Percentiles rank a stretch among this genome's conserved stretches.
Evolutionary conservation across 2,888 invertebrate genomes (phyloP).

Genomic region (Tryphoninae sp.): DNA sequence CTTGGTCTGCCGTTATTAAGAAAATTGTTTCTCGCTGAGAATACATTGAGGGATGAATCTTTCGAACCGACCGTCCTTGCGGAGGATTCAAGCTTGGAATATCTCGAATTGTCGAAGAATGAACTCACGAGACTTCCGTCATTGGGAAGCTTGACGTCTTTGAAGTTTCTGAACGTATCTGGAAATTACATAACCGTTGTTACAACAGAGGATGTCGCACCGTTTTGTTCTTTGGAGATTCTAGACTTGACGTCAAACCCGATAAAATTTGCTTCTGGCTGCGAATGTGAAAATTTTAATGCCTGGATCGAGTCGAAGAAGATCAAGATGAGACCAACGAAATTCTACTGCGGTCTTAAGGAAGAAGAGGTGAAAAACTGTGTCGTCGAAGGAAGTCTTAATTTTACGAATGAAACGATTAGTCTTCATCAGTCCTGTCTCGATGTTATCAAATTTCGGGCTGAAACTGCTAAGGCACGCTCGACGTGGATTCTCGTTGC

Average conservation of each 20-base stretch:
- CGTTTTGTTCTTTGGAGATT: slow-evolving; percentile 84
- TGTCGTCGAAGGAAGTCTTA: slow-evolving; percentile 3
- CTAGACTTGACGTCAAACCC: slow-evolving; percentile 82
- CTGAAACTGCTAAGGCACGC: slow-evolving; percentile 72
- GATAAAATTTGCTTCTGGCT: slow-evolving; percentile 68
- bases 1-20: slow-evolving; percentile 85
- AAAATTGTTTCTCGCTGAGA: slow-evolving; percentile 84
- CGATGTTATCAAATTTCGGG: slow-evolving; percentile 65
- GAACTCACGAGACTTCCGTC: slow-evolving; percentile 84
- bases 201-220: slow-evolving; percentile 83
- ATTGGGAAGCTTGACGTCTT: slow-evolving; percentile 84
- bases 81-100: slow-evolving; percentile 83
- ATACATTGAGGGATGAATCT: slow-evolving; percentile 78
- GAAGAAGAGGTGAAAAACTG: slow-evolving; percentile 20
- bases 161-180: slow-evolving; percentile 85
- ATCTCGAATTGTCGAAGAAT: slow-evolving; percentile 85
- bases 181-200: slow-evolving; percentile 83
- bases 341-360: slow-evolving; percentile 51
- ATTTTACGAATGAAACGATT: slow-evolving; percentile 68
- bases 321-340: slow-evolving; percentile 67
- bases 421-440: slow-evolving; percentile 69
- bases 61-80: slow-evolving; percentile 74
- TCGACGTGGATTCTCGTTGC: slow-evolving; percentile 75
- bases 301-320: slow-evolving; percentile 70
- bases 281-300: slow-evolving; percentile 74